Conservation (phyloP, 2,113 vertebrate species). For the Phodopus roborovskii region DNA sequence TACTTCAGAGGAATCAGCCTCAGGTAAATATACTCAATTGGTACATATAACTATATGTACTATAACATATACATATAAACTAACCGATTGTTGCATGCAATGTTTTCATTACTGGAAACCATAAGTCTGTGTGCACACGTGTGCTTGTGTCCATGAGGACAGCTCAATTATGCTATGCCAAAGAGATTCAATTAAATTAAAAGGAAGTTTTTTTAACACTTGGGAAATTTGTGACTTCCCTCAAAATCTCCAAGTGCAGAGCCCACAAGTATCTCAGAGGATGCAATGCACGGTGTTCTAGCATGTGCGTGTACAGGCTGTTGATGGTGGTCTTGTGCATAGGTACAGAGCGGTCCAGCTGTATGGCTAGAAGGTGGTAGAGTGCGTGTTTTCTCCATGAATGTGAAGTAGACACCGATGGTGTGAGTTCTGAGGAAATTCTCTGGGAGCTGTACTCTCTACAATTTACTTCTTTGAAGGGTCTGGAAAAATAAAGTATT, state of each 20-base stretch:
- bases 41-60: background rate
- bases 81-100: background rate
- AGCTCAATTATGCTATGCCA: background rate
- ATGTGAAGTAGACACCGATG: background rate
- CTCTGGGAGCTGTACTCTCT: background rate
- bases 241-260: background rate
- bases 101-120: background rate
- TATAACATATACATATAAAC: too few relatives aligned
- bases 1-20: constrained; percentile 44
- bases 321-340: background rate
- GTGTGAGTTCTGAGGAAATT: background rate
- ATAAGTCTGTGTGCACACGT: background rate
- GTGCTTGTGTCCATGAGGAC: background rate
- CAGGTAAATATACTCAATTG: constrained; percentile 78
- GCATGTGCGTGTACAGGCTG: background rate
- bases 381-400: background rate
- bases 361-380: background rate
- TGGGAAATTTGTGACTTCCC: constrained; percentile 8
- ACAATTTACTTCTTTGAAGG: background rate
- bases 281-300: background rate
- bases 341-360: too few relatives aligned
- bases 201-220: background rate
- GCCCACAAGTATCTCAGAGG: background rate
- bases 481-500: background rate
- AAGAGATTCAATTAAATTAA: constrained; percentile 35